Conservation (phyloP, 2,113 vertebrate genomes). For the Charadrius vociferus region DNA sequence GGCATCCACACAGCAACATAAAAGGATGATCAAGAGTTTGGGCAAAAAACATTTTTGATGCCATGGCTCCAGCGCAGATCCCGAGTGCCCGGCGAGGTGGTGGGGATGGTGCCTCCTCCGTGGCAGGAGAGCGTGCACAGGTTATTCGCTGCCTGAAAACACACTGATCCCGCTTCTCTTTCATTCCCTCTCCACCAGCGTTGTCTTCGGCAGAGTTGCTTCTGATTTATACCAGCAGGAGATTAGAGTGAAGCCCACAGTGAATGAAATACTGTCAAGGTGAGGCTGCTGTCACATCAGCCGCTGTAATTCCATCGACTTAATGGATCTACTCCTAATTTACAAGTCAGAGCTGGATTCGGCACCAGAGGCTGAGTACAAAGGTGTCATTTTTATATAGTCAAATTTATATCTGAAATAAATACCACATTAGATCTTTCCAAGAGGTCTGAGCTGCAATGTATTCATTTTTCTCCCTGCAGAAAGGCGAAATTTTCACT, state of each 20-base stretch:
- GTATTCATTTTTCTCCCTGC: not conserved
- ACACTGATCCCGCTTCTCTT: not conserved
- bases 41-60: not conserved
- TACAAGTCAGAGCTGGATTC: constrained; percentile 20
- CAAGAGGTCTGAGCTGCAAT: not conserved
- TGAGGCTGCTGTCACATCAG: constrained; percentile 31
- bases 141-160: not conserved
- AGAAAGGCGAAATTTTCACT: not conserved
- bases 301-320: constrained; percentile 16
- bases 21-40: not conserved
- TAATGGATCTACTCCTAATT: constrained; percentile 39
- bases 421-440: constrained; percentile 3
- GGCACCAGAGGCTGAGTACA: not conserved
- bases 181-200: not conserved
- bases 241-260: not conserved
- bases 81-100: rapidly evolving
- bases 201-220: not conserved
- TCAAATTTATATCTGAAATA: constrained; percentile 49
- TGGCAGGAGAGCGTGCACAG: rapidly evolving
- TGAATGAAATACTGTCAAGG: constrained; percentile 12
- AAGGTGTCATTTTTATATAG: constrained; percentile 35
- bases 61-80: rapidly evolving
- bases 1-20: rapidly evolving
- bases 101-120: not conserved
- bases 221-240: not conserved